Base-by-base conservation (phyloP, 2,797 vertebrate genomes). In the Microchirus variegatus region DNA sequence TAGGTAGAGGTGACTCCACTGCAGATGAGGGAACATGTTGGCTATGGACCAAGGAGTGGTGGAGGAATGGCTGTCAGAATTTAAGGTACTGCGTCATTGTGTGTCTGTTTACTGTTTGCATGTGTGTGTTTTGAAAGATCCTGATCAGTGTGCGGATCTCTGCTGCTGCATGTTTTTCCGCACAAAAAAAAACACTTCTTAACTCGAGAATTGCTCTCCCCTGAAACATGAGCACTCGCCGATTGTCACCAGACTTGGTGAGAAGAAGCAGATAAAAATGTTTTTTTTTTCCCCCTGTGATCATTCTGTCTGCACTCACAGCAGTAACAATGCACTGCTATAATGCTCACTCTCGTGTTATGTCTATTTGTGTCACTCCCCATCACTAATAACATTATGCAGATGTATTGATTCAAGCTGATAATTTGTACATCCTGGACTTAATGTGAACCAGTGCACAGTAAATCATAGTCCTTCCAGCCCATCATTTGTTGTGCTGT, bases 51-150 rank as follows among this genome's bases (percentile, higher is more conserved):
- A 95, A 93, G 97, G 96, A 80, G 84, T 95, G 90, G 96, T 99
- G 91, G 96, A 98, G 87, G 97, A 99, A 77, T 99, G 97, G 97
- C 92, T 99, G 74, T 99, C 97, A 75, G 97, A 98, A 79, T 99
- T 94, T 94, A 99, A 99, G 96, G 97, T 99, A 82, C n/a, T 17
- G 17, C 22, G 63, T 67, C 14, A n/a, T 10, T 57, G 16, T 56
- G 54, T 15, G 9, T 47, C 19, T 42, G 19, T 16, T 3, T 54
- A n/a, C 10, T 52, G n/a, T 16, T 26, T 59, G 40, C 16, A 5
- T 18, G 8, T 14, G 11, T 45, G 38, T 62, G 26, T 18, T n/a
- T n/a, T n/a, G 22, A 22, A 22, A 31, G 10, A 1, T 14, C 26
- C 3, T 50, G 7, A 68, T 75, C 45, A 52, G 61, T 60, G 44